Evolutionary conservation across 2,888 invertebrate species (phyloP).

Genomic region (Agriopis leucophaearia): DNA sequence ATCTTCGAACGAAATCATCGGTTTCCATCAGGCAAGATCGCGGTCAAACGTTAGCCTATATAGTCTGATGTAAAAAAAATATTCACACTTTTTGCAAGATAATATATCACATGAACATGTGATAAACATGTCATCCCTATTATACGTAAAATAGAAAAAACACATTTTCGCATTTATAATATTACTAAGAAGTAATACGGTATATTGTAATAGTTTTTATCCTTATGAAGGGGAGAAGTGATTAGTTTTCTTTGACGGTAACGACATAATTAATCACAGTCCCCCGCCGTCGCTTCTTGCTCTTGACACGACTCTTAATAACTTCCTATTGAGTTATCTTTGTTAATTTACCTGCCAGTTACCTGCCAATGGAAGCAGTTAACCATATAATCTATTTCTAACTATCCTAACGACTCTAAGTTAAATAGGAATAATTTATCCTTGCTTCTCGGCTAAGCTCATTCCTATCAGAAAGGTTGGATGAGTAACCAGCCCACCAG

Average conservation of each 20-base stretch:
- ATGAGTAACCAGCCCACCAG: no score
- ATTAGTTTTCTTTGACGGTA: slow-evolving; percentile 28
- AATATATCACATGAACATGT: neutral
- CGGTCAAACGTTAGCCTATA: no score
- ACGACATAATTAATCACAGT: slow-evolving; percentile 25
- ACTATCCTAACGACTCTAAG: slow-evolving; percentile 6
- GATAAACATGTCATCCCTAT: no score
- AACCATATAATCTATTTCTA: slow-evolving; percentile 11
- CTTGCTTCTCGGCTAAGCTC: neutral
- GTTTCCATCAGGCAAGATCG: no score
- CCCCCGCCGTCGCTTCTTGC: slow-evolving; percentile 3
- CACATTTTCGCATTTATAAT: no score
- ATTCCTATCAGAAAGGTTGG: neutral
- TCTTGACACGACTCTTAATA: slow-evolving; percentile 22
- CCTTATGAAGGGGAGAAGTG: neutral
- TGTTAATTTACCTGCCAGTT: slow-evolving; percentile 21
- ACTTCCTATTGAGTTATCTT: slow-evolving; percentile 20
- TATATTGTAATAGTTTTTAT: slow-evolving; percentile 5
- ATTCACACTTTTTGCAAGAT: neutral
- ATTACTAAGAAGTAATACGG: neutral
- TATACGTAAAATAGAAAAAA: no score
- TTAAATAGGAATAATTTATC: neutral
- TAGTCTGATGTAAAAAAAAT: no score
- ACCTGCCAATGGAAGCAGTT: slow-evolving; percentile 13
- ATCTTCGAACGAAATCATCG: no score